phyloP scores from a whole-genome alignment of 1,140 invertebrate species.

The Drosophila eugracilis region DNA sequence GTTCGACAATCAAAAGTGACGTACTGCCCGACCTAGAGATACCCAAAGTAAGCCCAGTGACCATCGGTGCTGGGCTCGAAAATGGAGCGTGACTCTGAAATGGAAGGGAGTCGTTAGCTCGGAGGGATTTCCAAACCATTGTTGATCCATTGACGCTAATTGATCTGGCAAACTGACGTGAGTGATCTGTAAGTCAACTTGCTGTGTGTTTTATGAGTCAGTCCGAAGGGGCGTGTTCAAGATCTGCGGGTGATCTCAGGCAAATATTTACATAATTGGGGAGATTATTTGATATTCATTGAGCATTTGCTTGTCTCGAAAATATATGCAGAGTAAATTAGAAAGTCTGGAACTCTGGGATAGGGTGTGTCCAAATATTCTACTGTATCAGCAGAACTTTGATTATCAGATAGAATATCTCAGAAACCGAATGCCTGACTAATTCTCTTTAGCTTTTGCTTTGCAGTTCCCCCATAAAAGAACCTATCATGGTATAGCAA shows the following conservation, averaged over 20 bases:
- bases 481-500: neutral
- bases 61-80: constrained; percentile 34
- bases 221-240: constrained; percentile 1
- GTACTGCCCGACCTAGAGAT: constrained; percentile 40
- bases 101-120: constrained; percentile 23
- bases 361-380: too few relatives aligned
- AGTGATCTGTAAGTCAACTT: constrained; percentile 21
- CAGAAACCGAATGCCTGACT: neutral
- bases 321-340: neutral
- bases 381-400: too few relatives aligned
- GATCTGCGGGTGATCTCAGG: constrained; percentile 4
- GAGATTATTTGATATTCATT: constrained; percentile 10
- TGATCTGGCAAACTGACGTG: constrained; percentile 32
- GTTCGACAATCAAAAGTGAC: constrained; percentile 31
- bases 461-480: neutral
- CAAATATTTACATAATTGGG: constrained; percentile 18
- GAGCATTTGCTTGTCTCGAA: neutral
- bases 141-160: constrained; percentile 39
- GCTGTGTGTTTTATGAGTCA: constrained; percentile 24
- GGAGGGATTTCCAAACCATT: constrained; percentile 12
- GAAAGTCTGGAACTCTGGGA: neutral
- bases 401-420: too few relatives aligned
- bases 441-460: too few relatives aligned
- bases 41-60: constrained; percentile 7
- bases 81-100: constrained; percentile 48